phyloP scores from a whole-genome alignment of 2,113 vertebrate genomes.

The Sphyrna mokarran region DNA sequence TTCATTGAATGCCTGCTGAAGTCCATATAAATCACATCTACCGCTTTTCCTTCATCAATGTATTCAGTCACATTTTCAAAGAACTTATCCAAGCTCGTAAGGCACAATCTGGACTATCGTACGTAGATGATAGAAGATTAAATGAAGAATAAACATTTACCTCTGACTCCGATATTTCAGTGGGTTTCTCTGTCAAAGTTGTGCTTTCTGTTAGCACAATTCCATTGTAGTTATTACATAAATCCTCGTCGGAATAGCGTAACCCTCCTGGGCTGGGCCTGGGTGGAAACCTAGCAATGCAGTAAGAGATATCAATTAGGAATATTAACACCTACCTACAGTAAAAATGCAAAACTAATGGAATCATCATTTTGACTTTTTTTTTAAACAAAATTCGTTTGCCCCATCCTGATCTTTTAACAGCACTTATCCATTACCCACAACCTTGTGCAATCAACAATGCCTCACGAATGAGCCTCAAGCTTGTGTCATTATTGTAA shows the following conservation, averaged over 20 bases:
- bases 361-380: too few relatives aligned
- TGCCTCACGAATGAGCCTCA: too few relatives aligned
- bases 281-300: constrained; percentile 73
- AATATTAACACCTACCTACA: not conserved
- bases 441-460: too few relatives aligned
- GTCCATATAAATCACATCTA: too few relatives aligned
- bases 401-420: too few relatives aligned
- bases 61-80: too few relatives aligned
- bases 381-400: too few relatives aligned
- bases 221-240: constrained; percentile 87
- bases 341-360: not conserved
- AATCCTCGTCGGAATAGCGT: constrained; percentile 89
- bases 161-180: constrained; percentile 83
- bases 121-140: not conserved
- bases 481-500: not conserved
- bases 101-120: not conserved
- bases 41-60: too few relatives aligned
- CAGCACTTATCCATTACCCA: too few relatives aligned
- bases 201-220: constrained; percentile 72
- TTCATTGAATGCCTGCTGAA: too few relatives aligned
- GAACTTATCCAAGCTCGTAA: too few relatives aligned
- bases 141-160: constrained; percentile 50
- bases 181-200: constrained; percentile 75
- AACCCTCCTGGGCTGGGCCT: constrained; percentile 86
- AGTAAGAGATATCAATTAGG: not conserved